These are phyloP conservation scores for Myanophis thanlyinensis DNA, from an alignment of 2,113 vertebrate genomes.

Conservation along the genomic window DNA sequence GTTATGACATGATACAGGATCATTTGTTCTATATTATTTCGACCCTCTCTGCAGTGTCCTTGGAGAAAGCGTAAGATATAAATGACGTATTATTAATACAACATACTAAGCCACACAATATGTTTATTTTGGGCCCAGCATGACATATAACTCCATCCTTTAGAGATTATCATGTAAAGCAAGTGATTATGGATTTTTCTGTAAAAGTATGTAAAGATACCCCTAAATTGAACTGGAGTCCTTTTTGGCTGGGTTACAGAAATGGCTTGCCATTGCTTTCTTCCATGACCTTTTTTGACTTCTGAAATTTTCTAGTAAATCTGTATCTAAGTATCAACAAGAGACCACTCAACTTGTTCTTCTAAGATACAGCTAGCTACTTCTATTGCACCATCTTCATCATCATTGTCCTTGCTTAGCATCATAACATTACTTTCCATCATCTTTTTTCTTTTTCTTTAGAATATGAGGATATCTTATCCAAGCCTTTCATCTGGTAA, in stretches of 20 bases:
- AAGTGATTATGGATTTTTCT: not conserved
- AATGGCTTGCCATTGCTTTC: not conserved
- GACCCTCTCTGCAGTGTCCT: not conserved
- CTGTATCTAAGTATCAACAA: not conserved
- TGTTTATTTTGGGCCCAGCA: not conserved
- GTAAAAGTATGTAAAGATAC: not conserved
- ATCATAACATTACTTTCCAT: not conserved
- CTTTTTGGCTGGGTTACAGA: not conserved
- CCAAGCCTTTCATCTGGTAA: constrained; percentile 1
- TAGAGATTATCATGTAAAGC: not conserved
- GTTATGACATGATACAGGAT: not conserved
- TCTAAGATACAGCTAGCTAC: not conserved
- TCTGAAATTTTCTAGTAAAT: not conserved
- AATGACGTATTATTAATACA: not conserved
- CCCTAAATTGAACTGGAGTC: not conserved
- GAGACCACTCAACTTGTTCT: not conserved
- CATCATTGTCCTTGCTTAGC: not conserved
- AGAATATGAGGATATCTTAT: not conserved
- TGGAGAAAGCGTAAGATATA: not conserved
- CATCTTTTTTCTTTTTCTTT: not conserved
- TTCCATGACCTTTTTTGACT: not conserved
- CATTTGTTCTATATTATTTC: not conserved
- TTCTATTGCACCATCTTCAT: not conserved
- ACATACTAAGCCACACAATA: not conserved
- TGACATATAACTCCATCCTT: not conserved